Evolutionary conservation across 2,113 vertebrate genomes (phyloP).

Genomic region (Calyptommatus sinebrachiatus): DNA sequence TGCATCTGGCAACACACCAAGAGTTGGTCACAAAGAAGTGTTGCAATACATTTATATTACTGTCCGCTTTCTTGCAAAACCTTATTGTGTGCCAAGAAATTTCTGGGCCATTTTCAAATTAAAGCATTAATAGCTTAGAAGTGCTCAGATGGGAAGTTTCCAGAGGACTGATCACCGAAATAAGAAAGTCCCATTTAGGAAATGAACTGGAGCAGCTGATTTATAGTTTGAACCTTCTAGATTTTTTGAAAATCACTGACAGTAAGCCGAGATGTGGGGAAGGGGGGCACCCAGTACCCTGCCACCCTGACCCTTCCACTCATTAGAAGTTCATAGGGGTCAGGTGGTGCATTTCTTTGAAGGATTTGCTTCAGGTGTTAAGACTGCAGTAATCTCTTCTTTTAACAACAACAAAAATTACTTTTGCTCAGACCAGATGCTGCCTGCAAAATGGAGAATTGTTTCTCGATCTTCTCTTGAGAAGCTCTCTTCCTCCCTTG

Average conservation of each 20-base stretch:
- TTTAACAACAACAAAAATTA: accelerated
- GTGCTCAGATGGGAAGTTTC: neutral
- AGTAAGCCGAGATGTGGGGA: neutral
- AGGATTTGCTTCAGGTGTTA: neutral
- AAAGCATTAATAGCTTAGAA: too few relatives aligned
- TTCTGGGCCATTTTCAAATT: too few relatives aligned
- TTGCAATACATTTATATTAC: neutral
- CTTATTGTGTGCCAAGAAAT: too few relatives aligned
- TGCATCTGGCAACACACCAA: too few relatives aligned
- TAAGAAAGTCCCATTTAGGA: neutral
- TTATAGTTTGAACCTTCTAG: neutral
- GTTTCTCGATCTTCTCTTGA: constrained; percentile 25
- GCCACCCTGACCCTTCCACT: neutral
- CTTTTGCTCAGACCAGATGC: neutral
- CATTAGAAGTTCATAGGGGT: neutral
- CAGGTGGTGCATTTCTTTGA: neutral
- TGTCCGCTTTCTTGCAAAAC: too few relatives aligned
- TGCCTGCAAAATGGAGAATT: neutral
- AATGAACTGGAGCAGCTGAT: neutral
- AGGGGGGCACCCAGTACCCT: neutral
- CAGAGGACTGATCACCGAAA: neutral
- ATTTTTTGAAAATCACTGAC: neutral
- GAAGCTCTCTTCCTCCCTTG: neutral
- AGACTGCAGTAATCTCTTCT: neutral
- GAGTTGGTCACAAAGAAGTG: too few relatives aligned